Evolutionary conservation across 2,888 invertebrate genomes (phyloP).

Genomic region (Latheticus oryzae): DNA sequence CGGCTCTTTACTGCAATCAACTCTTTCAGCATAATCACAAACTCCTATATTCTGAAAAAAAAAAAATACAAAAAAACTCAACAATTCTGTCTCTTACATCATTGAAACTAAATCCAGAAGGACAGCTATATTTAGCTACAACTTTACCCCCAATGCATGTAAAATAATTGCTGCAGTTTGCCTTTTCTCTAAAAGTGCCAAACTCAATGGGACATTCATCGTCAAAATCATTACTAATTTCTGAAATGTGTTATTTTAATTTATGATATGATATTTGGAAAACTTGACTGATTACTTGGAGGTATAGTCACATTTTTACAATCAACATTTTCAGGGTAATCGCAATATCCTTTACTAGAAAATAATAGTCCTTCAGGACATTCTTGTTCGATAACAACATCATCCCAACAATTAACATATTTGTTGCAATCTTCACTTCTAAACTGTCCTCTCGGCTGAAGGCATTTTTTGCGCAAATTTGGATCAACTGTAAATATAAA

Average conservation of each 20-base stretch:
- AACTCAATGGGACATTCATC: conserved; percentile 69
- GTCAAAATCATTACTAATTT: neutral
- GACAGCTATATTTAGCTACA: conserved; percentile 72
- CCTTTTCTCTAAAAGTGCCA: conserved; percentile 72
- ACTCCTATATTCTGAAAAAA: conserved; percentile 70
- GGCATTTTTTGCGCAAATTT: conserved; percentile 59
- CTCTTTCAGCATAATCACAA: conserved; percentile 73
- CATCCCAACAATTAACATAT: conserved; percentile 81
- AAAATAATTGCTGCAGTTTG: conserved; percentile 75
- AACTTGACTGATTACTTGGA: conserved; percentile 34
- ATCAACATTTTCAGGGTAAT: conserved; percentile 73
- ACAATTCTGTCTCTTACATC: conserved; percentile 55
- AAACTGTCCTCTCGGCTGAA: conserved; percentile 72
- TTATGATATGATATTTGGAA: conserved; percentile 33
- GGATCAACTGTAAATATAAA: conserved; percentile 41
- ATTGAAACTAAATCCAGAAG: conserved; percentile 66
- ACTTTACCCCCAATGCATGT: conserved; percentile 67
- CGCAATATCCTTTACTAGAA: conserved; percentile 71
- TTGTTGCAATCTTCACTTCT: conserved; percentile 72
- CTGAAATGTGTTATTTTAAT: conserved; percentile 15
- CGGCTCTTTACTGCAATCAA: conserved; percentile 68
- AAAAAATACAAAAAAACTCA: conserved; percentile 35
- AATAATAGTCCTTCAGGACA: conserved; percentile 75
- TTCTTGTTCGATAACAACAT: conserved; percentile 73
- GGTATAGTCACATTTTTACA: conserved; percentile 68